phyloP scores from a whole-genome alignment of 2,888 invertebrate genomes.

The Macrophya annulata region DNA sequence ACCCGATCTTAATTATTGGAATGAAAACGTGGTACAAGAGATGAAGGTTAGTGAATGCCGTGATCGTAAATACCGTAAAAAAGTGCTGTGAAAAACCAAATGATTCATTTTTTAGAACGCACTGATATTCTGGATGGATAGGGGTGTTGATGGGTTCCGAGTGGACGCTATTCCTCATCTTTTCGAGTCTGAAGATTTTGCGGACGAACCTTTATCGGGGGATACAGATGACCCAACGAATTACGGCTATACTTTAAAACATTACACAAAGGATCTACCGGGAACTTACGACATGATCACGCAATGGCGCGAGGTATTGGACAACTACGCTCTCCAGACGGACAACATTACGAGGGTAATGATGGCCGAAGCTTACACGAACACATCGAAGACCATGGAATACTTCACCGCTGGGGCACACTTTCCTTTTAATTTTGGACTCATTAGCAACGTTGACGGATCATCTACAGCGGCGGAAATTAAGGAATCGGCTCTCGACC shows the following conservation, averaged over 20 bases:
- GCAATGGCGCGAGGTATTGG: conserved; percentile 82
- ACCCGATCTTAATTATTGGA: conserved; percentile 91
- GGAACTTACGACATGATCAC: conserved; percentile 83
- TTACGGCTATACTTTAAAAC: conserved; percentile 81
- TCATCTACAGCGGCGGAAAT: conserved; percentile 80
- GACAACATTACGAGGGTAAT: conserved; percentile 70
- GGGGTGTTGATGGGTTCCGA: conserved; percentile 90
- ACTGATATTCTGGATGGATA: conserved; percentile 87
- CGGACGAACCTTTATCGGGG: conserved; percentile 81
- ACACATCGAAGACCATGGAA: conserved; percentile 81
- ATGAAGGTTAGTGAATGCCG: conserved; percentile 82
- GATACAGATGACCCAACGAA: conserved; percentile 80
- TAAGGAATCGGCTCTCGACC: conserved; percentile 79
- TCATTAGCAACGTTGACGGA: conserved; percentile 81
- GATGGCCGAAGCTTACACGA: conserved; percentile 84
- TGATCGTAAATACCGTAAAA: not conserved
- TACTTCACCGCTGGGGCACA: conserved; percentile 84
- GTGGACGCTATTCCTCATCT: conserved; percentile 85
- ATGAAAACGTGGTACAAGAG: conserved; percentile 84
- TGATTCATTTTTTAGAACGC: conserved; percentile 79
- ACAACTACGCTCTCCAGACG: conserved; percentile 76
- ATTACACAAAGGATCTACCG: conserved; percentile 83
- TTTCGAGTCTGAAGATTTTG: conserved; percentile 77
- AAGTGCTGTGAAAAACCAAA: not conserved
- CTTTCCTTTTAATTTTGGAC: conserved; percentile 86